These are phyloP conservation scores for Mimachlamys varia DNA, from an alignment of 2,888 invertebrate species.

Conservation along the genomic window DNA sequence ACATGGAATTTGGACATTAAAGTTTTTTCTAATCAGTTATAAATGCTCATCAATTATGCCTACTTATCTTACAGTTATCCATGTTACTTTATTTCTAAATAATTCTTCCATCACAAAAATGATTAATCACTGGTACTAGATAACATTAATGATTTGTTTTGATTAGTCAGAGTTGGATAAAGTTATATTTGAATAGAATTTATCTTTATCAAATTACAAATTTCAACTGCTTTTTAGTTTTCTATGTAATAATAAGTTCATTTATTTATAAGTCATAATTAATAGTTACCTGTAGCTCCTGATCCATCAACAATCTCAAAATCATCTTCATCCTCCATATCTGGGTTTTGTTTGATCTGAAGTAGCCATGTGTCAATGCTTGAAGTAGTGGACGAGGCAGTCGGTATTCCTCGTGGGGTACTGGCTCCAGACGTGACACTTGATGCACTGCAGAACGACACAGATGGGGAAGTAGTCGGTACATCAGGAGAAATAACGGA, in stretches of 20 bases:
- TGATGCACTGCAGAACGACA: slow-evolving; percentile 17
- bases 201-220: too few species aligned
- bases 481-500: slow-evolving; percentile 32
- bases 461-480: slow-evolving; percentile 42
- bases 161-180: too few species aligned
- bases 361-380: slow-evolving; percentile 78
- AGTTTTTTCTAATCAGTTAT: too few species aligned
- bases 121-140: too few species aligned
- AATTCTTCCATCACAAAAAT: too few species aligned
- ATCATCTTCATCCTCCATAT: slow-evolving; percentile 76
- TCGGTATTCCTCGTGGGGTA: slow-evolving; percentile 38
- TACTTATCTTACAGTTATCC: too few species aligned
- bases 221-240: too few species aligned
- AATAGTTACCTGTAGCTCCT: slow-evolving; percentile 44
- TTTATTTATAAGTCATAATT: not conserved
- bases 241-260: not conserved
- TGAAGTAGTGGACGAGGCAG: slow-evolving; percentile 60
- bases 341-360: slow-evolving; percentile 74
- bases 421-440: not conserved
- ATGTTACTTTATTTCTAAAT: too few species aligned
- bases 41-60: too few species aligned
- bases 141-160: too few species aligned
- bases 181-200: too few species aligned
- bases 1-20: too few species aligned
- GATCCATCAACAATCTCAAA: slow-evolving; percentile 74